These are phyloP conservation scores for Gopherus flavomarginatus DNA, from an alignment of 2,113 vertebrate species.

Conservation along the genomic window DNA sequence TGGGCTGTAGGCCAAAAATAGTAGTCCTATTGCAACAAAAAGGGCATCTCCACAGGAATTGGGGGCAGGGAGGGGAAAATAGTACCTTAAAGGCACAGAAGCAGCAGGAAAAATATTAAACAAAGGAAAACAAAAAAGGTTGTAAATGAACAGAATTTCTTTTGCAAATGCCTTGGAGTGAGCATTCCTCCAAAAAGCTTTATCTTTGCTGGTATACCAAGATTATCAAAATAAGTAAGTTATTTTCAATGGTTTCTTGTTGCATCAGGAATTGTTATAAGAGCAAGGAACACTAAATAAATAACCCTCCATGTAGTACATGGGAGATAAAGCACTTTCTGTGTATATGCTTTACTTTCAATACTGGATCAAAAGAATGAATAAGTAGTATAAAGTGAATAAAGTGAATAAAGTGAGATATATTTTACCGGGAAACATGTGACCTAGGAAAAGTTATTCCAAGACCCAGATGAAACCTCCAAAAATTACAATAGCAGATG, in stretches of 20 bases:
- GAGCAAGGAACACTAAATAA: not conserved
- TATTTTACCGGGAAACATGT: not conserved
- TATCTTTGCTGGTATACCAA: not conserved
- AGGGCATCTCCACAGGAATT: not conserved
- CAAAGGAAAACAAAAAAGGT: not conserved
- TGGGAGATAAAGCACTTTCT: not conserved
- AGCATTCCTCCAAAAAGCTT: not conserved
- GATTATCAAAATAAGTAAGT: not conserved
- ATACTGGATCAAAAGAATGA: not conserved
- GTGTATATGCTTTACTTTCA: not conserved
- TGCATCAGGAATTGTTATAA: accelerated
- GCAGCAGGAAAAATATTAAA: not conserved
- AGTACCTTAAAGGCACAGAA: not conserved
- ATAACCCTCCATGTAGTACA: not conserved
- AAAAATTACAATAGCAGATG: constrained; percentile 53
- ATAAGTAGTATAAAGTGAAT: not conserved
- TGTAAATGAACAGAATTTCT: not conserved
- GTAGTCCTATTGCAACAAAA: not conserved
- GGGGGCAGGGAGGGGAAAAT: not conserved
- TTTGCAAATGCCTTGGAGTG: not conserved
- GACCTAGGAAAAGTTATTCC: not conserved
- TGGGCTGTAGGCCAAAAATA: constrained; percentile 37
- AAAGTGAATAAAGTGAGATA: not conserved
- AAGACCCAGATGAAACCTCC: constrained; percentile 33
- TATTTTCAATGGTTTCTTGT: not conserved